These are phyloP conservation scores for Drosophila orosa DNA, from an alignment of 1,140 invertebrate genomes.

Conservation along the genomic window DNA sequence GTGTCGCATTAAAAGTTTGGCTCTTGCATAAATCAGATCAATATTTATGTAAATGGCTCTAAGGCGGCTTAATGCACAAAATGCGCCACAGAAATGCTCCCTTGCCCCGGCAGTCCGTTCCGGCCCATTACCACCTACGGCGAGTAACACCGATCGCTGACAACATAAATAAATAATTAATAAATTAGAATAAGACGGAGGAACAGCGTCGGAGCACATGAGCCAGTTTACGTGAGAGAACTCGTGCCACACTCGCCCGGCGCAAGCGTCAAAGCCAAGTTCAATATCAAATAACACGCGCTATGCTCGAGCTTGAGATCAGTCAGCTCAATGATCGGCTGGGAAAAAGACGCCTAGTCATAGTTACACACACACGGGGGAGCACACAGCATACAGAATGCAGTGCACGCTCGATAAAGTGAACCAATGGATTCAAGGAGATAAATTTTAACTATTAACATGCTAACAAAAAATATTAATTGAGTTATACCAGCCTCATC, in stretches of 20 bases:
- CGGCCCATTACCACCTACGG: constrained; percentile 52
- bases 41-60: constrained; percentile 57
- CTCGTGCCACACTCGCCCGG: constrained; percentile 53
- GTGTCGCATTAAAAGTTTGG: constrained; percentile 52
- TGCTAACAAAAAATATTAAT: too few relatives aligned
- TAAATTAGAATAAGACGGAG: constrained; percentile 73
- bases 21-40: constrained; percentile 42
- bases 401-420: not conserved
- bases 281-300: constrained; percentile 75
- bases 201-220: constrained; percentile 36
- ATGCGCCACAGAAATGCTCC: constrained; percentile 35
- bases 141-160: constrained; percentile 44
- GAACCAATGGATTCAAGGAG: too few relatives aligned
- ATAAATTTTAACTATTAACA: too few relatives aligned
- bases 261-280: constrained; percentile 64
- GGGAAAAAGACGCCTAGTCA: constrained; percentile 40
- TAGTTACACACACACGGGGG: constrained; percentile 18
- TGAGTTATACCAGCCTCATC: not conserved
- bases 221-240: constrained; percentile 51
- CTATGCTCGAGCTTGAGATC: constrained; percentile 47
- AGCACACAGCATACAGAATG: constrained; percentile 4
- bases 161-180: constrained; percentile 76
- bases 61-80: constrained; percentile 71
- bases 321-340: constrained; percentile 43
- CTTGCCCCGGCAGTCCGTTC: constrained; percentile 4